Evolutionary conservation across 2,113 vertebrate genomes (phyloP).

Genomic region (Stictonetta naevosa): DNA sequence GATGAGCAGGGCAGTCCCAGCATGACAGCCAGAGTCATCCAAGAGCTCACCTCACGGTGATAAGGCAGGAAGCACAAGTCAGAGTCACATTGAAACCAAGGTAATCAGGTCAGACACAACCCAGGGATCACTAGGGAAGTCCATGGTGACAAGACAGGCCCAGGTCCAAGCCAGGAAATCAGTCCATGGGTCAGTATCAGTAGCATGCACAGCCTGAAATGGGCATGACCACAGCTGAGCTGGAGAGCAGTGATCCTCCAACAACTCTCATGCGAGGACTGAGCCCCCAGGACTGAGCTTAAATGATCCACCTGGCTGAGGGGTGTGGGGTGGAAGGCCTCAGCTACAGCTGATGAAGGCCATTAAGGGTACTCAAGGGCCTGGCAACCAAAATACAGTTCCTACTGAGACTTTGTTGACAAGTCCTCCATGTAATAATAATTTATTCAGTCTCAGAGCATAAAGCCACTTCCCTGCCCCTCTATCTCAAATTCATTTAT

Average conservation of each 20-base stretch:
- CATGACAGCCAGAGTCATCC: not conserved
- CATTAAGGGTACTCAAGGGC: not conserved
- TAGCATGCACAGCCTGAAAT: not conserved
- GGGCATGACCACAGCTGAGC: accelerated
- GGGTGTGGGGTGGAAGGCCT: accelerated
- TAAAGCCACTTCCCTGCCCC: not conserved
- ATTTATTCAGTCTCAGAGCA: not conserved
- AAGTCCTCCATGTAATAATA: not conserved
- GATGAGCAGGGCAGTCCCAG: not conserved
- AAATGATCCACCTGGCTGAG: accelerated
- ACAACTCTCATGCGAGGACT: not conserved
- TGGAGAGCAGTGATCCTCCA: not conserved
- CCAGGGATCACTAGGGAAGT: not conserved
- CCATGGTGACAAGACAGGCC: accelerated
- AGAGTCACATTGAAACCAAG: not conserved
- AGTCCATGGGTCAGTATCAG: not conserved
- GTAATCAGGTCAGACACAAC: not conserved
- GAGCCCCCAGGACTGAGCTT: not conserved
- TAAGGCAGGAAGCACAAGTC: not conserved
- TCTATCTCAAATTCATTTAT: not conserved
- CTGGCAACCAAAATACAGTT: not conserved
- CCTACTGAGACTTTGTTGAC: not conserved
- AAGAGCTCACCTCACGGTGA: accelerated
- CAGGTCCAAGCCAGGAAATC: not conserved
- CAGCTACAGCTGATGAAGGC: not conserved